Evolutionary conservation across 2,797 vertebrate species (phyloP).

Genomic region (Discoglossus pictus): DNA sequence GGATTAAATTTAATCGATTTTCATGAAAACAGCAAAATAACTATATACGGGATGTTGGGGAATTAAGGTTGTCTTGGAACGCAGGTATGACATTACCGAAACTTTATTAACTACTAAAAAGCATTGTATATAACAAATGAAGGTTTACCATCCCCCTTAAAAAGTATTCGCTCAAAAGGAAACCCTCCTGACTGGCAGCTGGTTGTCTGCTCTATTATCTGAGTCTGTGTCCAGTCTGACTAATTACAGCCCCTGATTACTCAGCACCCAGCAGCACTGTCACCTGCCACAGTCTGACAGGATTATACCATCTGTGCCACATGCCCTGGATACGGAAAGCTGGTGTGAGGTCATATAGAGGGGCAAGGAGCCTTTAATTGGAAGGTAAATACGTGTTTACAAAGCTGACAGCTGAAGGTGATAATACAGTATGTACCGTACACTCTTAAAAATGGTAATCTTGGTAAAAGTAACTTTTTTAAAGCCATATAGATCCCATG

Average conservation of each 20-base stretch:
- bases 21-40: no score
- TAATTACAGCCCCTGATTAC: constrained; percentile 90
- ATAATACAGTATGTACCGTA: constrained; percentile 59
- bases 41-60: no score
- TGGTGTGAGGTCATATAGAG: constrained; percentile 67
- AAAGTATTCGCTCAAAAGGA: constrained; percentile 38
- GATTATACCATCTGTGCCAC: constrained; percentile 88
- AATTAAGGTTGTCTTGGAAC: not conserved
- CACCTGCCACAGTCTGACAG: constrained; percentile 83
- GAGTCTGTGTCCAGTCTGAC: constrained; percentile 76
- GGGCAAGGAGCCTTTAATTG: constrained; percentile 68
- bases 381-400: constrained; percentile 73
- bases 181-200: constrained; percentile 76
- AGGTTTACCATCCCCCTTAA: constrained; percentile 31
- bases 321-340: constrained; percentile 69
- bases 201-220: constrained; percentile 82
- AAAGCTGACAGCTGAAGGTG: constrained; percentile 73
- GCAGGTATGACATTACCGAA: constrained; percentile 2
- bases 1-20: no score
- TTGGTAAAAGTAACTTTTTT: no score
- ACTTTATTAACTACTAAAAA: constrained; percentile 24
- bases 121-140: constrained; percentile 16
- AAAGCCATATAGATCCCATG: no score
- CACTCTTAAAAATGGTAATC: no score
- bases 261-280: constrained; percentile 74